These are phyloP conservation scores for Campylomormyrus tamandua DNA, from an alignment of 2,113 vertebrate genomes.

Conservation along the genomic window DNA sequence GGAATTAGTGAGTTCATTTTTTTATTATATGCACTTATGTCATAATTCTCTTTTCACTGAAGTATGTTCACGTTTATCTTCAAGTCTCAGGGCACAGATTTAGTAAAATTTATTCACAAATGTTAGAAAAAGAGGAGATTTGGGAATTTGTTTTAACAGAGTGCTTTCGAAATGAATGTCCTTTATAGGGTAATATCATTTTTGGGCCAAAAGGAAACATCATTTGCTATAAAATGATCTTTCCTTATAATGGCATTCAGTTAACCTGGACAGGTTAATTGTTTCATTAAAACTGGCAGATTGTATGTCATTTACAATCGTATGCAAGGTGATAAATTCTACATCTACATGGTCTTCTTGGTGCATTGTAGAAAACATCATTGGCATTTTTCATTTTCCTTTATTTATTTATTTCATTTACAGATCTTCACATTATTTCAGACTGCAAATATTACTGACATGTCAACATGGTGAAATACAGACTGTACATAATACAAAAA, in stretches of 20 bases:
- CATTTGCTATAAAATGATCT: neutral
- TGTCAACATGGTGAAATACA: neutral
- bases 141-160: neutral
- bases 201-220: neutral
- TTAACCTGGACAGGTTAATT: neutral
- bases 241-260: neutral
- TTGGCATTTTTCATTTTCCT: neutral
- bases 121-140: neutral
- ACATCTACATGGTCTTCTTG: neutral
- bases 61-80: neutral
- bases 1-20: neutral
- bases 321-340: neutral
- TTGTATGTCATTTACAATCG: neutral
- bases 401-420: neutral
- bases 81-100: neutral
- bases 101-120: neutral
- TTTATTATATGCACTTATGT: neutral
- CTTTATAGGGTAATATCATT: neutral
- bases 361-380: neutral
- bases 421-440: neutral
- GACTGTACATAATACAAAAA: neutral
- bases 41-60: neutral
- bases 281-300: neutral
- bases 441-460: neutral
- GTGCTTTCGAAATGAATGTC: neutral